These are phyloP conservation scores for Cheilosia pagana DNA, from an alignment of 2,888 invertebrate species.

Conservation along the genomic window DNA sequence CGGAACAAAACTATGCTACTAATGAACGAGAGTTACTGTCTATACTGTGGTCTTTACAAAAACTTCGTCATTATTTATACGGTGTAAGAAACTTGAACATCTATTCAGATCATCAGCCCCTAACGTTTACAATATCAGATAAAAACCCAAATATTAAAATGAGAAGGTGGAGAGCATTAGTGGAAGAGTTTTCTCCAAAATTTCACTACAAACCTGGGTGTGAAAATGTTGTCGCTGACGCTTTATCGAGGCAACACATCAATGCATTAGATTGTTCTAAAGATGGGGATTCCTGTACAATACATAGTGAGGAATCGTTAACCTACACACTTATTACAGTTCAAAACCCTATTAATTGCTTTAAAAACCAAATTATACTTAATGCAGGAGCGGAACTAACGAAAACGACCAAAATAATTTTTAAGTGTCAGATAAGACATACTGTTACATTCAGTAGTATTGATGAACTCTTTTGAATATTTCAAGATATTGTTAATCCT, in stretches of 20 bases:
- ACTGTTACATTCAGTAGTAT: too few relatives aligned
- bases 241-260: constrained; percentile 40
- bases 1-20: constrained; percentile 43
- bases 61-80: constrained; percentile 46
- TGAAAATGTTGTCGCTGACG: neutral
- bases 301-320: too few relatives aligned
- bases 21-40: constrained; percentile 28
- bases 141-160: neutral
- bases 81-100: constrained; percentile 40
- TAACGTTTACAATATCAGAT: constrained; percentile 50
- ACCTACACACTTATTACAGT: too few relatives aligned
- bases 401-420: too few relatives aligned
- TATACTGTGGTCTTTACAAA: constrained; percentile 48
- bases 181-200: neutral
- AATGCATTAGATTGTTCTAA: constrained; percentile 4
- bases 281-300: too few relatives aligned
- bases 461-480: too few relatives aligned
- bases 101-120: constrained; percentile 50
- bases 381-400: too few relatives aligned
- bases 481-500: too few relatives aligned
- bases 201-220: neutral
- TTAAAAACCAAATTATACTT: too few relatives aligned
- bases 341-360: too few relatives aligned
- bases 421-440: too few relatives aligned
- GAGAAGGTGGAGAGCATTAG: neutral